These are phyloP conservation scores for Drosophila vallismaia DNA, from an alignment of 2,888 invertebrate genomes.

Conservation along the genomic window DNA sequence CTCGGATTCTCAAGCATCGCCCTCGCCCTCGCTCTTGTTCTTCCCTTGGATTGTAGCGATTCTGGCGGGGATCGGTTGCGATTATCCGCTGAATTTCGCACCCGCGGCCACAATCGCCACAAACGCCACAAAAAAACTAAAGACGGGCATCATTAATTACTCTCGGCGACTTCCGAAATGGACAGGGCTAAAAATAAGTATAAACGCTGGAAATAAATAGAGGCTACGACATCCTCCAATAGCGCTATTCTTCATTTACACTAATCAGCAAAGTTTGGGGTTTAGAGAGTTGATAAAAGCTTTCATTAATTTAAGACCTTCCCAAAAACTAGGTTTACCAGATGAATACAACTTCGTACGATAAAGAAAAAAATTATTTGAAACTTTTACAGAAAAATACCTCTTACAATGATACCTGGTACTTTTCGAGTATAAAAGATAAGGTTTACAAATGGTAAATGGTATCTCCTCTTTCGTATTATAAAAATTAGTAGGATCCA, in stretches of 20 bases:
- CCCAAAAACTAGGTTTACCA: too few relatives aligned
- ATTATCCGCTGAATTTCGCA: slow-evolving; percentile 33
- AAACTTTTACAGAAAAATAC: too few relatives aligned
- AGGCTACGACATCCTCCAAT: slow-evolving; percentile 56
- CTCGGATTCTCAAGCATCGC: background rate
- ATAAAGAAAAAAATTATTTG: too few relatives aligned
- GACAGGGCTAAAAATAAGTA: slow-evolving; percentile 73
- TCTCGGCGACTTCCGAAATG: slow-evolving; percentile 67
- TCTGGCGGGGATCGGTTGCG: slow-evolving; percentile 9
- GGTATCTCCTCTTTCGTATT: too few relatives aligned
- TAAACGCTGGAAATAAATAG: slow-evolving; percentile 60
- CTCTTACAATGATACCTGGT: too few relatives aligned
- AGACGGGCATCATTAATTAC: slow-evolving; percentile 71
- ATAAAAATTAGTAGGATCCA: background rate
- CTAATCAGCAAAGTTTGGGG: background rate
- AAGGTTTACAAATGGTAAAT: too few relatives aligned
- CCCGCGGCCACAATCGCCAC: slow-evolving; percentile 1
- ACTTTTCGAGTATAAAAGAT: too few relatives aligned
- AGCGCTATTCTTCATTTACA: slow-evolving; percentile 43
- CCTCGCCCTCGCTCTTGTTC: background rate
- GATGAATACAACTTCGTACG: too few relatives aligned
- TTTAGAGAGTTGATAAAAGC: too few relatives aligned
- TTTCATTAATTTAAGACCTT: background rate
- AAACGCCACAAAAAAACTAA: background rate
- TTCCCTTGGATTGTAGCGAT: background rate